Conservation (phyloP, 2,888 invertebrate species). For the Pollenia griseotomentosa region DNA sequence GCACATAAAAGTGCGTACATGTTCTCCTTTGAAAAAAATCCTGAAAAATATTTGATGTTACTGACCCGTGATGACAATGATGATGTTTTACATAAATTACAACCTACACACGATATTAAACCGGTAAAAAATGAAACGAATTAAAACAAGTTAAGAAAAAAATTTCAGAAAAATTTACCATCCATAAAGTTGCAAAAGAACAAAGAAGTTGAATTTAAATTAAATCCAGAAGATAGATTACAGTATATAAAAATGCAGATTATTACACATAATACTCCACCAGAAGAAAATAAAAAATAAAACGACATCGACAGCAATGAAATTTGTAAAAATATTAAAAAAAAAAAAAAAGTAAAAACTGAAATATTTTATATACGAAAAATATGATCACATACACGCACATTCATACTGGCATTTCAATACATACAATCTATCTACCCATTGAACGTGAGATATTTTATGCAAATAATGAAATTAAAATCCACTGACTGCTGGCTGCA, state of each 20-base stretch:
- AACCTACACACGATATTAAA: conserved; percentile 57
- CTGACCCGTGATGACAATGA: conserved; percentile 54
- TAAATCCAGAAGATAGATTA: conserved; percentile 68
- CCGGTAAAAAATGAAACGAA: conserved; percentile 19
- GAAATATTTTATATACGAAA: conserved; percentile 41
- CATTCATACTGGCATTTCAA: conserved; percentile 3
- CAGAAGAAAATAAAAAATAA: conserved; percentile 15
- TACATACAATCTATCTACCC: conserved; percentile 2
- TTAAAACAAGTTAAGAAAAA: conserved; percentile 1
- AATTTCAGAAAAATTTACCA: conserved; percentile 3
- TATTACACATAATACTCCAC: conserved; percentile 47
- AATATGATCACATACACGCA: conserved; percentile 51
- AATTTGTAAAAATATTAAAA: conserved; percentile 14
- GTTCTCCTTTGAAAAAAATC: neutral
- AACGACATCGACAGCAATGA: conserved; percentile 43
- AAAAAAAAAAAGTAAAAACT: neutral
- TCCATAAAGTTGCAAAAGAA: conserved; percentile 49
- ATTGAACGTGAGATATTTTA: conserved; percentile 72
- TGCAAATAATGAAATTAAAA: conserved; percentile 74
- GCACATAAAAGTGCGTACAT: neutral
- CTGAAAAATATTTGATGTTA: conserved; percentile 45
- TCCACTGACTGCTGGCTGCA: conserved; percentile 52
- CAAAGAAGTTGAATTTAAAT: conserved; percentile 67
- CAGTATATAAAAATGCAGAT: conserved; percentile 55
- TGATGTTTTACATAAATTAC: conserved; percentile 66